Conservation (phyloP, 2,113 vertebrate species). For the Catharus minimus region DNA sequence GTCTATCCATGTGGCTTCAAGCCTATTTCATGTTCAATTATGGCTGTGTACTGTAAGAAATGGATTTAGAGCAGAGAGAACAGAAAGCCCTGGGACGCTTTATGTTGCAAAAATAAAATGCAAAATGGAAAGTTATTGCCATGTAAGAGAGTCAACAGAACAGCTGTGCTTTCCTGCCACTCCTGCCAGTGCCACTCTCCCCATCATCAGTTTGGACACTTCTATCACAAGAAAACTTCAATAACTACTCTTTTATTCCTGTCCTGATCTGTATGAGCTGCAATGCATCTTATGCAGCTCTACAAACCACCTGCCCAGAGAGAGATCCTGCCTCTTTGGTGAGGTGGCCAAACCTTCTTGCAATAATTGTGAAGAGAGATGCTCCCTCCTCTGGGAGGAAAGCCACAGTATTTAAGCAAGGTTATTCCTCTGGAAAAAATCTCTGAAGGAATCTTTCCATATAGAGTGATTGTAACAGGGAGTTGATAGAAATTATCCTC, state of each 20-base stretch:
- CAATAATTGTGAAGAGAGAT: not conserved
- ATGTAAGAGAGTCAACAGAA: not conserved
- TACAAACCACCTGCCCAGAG: not conserved
- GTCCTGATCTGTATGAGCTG: not conserved
- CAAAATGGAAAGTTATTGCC: not conserved
- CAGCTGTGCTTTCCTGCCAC: not conserved
- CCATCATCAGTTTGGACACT: not conserved
- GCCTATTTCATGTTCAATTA: not conserved
- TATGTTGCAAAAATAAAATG: not conserved
- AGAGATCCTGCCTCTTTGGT: not conserved
- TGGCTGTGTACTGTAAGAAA: not conserved
- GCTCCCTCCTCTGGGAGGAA: not conserved
- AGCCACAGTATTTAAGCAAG: not conserved
- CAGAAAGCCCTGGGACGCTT: not conserved
- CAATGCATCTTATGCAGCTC: not conserved
- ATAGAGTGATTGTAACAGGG: not conserved
- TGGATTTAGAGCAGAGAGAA: not conserved
- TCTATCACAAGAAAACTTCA: not conserved
- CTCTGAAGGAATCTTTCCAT: not conserved
- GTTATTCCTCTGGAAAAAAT: not conserved
- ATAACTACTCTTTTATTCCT: not conserved
- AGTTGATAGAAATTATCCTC: not conserved
- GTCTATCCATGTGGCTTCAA: not conserved
- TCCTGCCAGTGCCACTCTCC: not conserved
- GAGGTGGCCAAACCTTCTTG: not conserved